Percentiles rank a stretch among this genome's conserved stretches.
Evolutionary conservation across 64 coral and sea anemone species (phyloP).

Genomic region (Pocillopora verrucosa): DNA sequence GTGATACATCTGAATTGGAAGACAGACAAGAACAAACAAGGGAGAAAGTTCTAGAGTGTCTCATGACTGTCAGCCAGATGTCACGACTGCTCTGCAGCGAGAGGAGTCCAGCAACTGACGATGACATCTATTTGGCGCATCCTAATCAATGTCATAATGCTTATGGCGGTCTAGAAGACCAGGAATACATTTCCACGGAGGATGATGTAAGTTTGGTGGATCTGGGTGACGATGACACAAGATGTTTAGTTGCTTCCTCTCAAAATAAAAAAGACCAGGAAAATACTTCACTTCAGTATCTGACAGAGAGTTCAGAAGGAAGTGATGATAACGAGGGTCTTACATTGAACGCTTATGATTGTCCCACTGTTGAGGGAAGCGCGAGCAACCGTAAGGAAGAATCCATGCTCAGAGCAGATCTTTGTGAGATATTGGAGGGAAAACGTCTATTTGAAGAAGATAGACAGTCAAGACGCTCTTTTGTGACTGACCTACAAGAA

Average conservation of each 20-base stretch:
- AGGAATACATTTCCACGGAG: too few relatives aligned
- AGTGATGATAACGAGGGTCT: not conserved
- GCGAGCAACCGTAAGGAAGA: not conserved
- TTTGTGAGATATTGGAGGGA: not conserved
- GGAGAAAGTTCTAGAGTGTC: not conserved
- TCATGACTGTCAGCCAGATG: not conserved
- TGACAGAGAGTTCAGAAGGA: not conserved
- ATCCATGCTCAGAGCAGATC: not conserved
- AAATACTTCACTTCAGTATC: not conserved
- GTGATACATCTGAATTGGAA: too few relatives aligned
- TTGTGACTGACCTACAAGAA: not conserved
- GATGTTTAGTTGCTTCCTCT: not conserved
- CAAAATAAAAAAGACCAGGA: not conserved
- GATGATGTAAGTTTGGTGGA: not conserved
- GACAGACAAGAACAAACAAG: too few relatives aligned
- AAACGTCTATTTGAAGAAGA: conserved; percentile 12
- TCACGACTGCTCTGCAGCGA: not conserved
- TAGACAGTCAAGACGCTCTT: not conserved
- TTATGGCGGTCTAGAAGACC: too few relatives aligned
- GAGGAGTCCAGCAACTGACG: not conserved
- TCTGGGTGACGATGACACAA: not conserved
- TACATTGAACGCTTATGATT: not conserved
- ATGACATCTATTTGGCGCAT: not conserved
- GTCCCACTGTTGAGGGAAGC: not conserved
- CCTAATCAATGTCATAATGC: not conserved